These are phyloP conservation scores for Hemicrepidius hirtus DNA, from an alignment of 2,888 invertebrate species.

Conservation along the genomic window DNA sequence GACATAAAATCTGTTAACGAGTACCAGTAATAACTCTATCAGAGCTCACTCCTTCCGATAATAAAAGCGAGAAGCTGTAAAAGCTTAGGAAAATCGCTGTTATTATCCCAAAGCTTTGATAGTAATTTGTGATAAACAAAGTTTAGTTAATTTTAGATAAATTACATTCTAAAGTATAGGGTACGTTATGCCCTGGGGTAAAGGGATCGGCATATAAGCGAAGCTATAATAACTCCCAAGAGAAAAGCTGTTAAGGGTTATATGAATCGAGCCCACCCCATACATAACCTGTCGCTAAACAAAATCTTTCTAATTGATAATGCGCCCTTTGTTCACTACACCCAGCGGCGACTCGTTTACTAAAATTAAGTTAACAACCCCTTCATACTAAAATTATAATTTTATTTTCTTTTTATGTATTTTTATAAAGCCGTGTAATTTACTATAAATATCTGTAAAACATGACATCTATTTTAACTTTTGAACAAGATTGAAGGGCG, in stretches of 20 bases:
- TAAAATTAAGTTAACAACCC: constrained; percentile 1
- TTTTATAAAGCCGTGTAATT: neutral
- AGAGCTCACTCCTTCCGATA: constrained; percentile 9
- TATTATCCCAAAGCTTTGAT: constrained; percentile 29
- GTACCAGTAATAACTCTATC: constrained; percentile 25
- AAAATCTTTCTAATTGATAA: constrained; percentile 52
- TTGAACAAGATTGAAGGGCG: neutral
- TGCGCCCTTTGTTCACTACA: constrained; percentile 45
- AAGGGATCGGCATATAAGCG: constrained; percentile 18
- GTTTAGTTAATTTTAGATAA: constrained; percentile 37
- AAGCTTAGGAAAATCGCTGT: neutral
- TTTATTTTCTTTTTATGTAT: neutral
- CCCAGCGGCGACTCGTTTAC: constrained; percentile 29
- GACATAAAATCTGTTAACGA: constrained; percentile 31
- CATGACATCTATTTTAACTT: constrained; percentile 9
- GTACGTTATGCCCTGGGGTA: constrained; percentile 2
- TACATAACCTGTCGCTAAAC: constrained; percentile 32
- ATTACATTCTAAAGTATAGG: constrained; percentile 26
- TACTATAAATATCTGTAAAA: neutral
- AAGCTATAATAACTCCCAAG: constrained; percentile 26
- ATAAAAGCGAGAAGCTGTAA: constrained; percentile 18
- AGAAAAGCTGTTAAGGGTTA: constrained; percentile 28
- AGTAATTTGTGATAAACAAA: constrained; percentile 35
- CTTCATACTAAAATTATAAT: neutral
- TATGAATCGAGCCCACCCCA: constrained; percentile 20